These are phyloP conservation scores for Semaprochilodus insignis DNA, from an alignment of 2,797 vertebrate species.

Conservation along the genomic window DNA sequence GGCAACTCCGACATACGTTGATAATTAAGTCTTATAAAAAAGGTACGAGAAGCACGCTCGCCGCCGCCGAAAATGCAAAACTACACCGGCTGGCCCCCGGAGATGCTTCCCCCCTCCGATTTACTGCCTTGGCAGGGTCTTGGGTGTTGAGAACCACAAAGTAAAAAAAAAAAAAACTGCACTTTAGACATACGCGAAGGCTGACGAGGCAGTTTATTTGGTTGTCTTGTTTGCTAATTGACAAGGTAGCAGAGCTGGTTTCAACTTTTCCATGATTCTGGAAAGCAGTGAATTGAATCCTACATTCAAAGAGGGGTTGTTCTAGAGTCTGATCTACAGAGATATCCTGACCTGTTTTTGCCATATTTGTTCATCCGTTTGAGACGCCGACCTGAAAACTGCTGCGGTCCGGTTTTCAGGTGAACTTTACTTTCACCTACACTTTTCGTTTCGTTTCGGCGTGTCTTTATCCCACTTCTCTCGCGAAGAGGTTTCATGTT, in stretches of 20 bases:
- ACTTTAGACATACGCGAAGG: conserved; percentile 44
- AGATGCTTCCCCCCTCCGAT: conserved; percentile 32
- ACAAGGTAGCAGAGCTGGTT: not conserved
- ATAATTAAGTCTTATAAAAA: conserved; percentile 50
- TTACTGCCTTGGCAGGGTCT: conserved; percentile 58
- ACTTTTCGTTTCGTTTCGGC: too few relatives aligned
- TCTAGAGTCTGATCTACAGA: too few relatives aligned
- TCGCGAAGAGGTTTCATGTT: not conserved
- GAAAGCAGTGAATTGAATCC: not conserved
- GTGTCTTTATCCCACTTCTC: not conserved
- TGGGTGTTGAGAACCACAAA: conserved; percentile 56
- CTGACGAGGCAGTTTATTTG: conserved; percentile 49
- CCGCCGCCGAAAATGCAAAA: conserved; percentile 4
- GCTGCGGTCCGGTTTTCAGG: too few relatives aligned
- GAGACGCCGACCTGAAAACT: too few relatives aligned
- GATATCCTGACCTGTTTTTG: too few relatives aligned
- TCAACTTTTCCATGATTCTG: not conserved
- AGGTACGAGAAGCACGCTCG: conserved; percentile 32
- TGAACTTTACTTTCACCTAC: too few relatives aligned
- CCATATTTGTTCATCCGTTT: too few relatives aligned
- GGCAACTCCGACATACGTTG: conserved; percentile 52
- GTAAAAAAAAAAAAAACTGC: conserved; percentile 36
- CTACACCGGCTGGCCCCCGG: not conserved
- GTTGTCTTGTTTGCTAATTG: not conserved
- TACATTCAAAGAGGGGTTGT: not conserved